Base-by-base conservation (phyloP, 1,140 invertebrate genomes). In the Tetramorium simillimum region DNA sequence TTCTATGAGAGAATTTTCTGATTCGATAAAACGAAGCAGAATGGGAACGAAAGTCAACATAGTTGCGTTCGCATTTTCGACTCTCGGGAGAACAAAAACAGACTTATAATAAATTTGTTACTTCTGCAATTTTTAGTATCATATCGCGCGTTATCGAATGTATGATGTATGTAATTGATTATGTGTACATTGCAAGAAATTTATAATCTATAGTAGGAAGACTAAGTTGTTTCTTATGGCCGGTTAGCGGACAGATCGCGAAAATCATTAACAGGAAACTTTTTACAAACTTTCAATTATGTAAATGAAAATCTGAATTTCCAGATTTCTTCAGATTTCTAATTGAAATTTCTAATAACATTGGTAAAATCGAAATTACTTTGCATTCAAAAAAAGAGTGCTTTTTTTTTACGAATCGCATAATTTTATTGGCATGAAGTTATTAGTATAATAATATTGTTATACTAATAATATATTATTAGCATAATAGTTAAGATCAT, bases 1-100 rank as follows among this genome's bases (percentile, higher is more conserved):
- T 99, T 99, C 95, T 99, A 99, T 95, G 99, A 99, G 95, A 96
- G 98, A 93, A 97, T 98, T 92, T 95, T 97, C 92, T 98, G 96
- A 96, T 60, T 76, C 33, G 33, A 58, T 65, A n/a, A 5, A 69
- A 33, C 0, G 2, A 58, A 43, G 14, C 28, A 14, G 18, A 60
- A 82, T 10, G 53, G 37, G 21, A 28, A 60, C 12, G 24, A 82
- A 40, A 40, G n/a, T 56, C 21, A 14, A 81, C 2, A 18, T 14
- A 46, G 10, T 60, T n/a, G 37, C 14, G 14, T 53, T 65, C 46
- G 28, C 14, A 46, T 56, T 84, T 60, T 5, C 16, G 14, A 40
- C 56, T 24, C 5, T 73, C 53, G 2, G 60, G 10, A 70, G 33
- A 58, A 53, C 37, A 9, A 21, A 75, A 53, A 63, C 40, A 24